These are phyloP conservation scores for Exaiptasia diaphana DNA, from an alignment of 64 coral and sea anemone genomes.

Conservation along the genomic window DNA sequence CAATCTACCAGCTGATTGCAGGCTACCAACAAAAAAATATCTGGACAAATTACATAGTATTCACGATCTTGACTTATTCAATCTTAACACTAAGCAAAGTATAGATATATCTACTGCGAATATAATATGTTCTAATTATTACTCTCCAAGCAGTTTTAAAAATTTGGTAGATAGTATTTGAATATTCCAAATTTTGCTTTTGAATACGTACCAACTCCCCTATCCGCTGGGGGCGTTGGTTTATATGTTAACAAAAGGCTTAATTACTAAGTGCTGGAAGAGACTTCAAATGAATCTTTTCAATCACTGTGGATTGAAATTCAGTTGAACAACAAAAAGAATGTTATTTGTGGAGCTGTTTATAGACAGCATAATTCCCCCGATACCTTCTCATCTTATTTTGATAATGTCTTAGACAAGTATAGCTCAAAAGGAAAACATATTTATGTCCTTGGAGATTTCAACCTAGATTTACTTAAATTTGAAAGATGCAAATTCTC, in stretches of 20 bases:
- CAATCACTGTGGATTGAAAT: constrained; percentile 11
- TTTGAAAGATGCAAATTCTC: neutral
- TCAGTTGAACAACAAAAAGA: neutral
- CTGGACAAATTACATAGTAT: constrained; percentile 32
- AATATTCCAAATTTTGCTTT: neutral
- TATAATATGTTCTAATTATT: constrained; percentile 24
- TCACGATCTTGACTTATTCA: constrained; percentile 57
- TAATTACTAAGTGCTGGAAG: constrained; percentile 9
- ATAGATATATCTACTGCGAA: neutral
- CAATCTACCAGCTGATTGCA: neutral
- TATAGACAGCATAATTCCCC: constrained; percentile 26
- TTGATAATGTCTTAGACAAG: neutral
- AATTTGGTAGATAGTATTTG: constrained; percentile 11
- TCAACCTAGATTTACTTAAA: neutral
- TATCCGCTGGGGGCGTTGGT: constrained; percentile 27
- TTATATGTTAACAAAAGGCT: neutral
- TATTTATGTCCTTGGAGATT: too few relatives aligned
- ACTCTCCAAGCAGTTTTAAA: constrained; percentile 50
- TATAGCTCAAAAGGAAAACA: neutral
- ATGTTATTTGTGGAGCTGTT: constrained; percentile 12
- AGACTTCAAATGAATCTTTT: constrained; percentile 9
- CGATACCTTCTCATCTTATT: neutral
- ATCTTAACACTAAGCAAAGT: constrained; percentile 12
- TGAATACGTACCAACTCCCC: constrained; percentile 21
- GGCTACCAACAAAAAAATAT: constrained; percentile 14